Percentiles rank a stretch among this genome's conserved stretches.
phyloP scores from a whole-genome alignment of 2,113 vertebrate species.

The Tychaedon coryphoeus region DNA sequence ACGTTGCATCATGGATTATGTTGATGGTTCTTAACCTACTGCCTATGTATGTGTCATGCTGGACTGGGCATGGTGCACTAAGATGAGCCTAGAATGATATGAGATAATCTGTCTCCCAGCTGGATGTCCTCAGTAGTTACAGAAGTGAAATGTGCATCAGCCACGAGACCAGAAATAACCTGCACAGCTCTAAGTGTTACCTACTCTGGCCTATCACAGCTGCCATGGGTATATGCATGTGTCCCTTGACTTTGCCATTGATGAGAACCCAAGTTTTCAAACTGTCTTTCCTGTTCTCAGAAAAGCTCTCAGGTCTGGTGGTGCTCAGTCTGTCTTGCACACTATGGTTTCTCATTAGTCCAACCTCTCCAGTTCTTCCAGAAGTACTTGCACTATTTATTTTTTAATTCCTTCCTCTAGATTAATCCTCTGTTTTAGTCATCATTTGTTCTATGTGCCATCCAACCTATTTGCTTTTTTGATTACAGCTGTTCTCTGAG shows the following conservation, averaged over 20 bases:
- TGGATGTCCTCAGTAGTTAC: neutral
- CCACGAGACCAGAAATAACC: neutral
- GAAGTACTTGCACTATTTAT: neutral
- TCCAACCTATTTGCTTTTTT: neutral
- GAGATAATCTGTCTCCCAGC: neutral
- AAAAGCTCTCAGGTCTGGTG: neutral
- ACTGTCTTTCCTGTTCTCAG: neutral
- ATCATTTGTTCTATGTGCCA: neutral
- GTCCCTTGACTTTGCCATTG: neutral
- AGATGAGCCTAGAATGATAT: neutral
- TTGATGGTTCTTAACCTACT: neutral
- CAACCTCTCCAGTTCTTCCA: neutral
- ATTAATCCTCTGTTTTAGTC: neutral
- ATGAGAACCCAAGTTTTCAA: neutral
- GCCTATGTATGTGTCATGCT: neutral
- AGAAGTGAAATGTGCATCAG: neutral
- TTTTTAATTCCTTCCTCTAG: neutral
- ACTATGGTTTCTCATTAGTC: neutral
- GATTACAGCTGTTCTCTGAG: neutral
- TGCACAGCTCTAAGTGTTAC: neutral
- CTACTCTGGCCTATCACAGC: neutral
- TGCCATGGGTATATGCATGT: neutral
- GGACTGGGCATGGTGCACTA: neutral
- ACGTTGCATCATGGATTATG: neutral
- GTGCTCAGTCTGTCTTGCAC: neutral